Percentiles rank a stretch among this genome's conserved stretches.
Evolutionary conservation across 2,113 vertebrate species (phyloP).

Genomic region (Xyrauchen texanus): DNA sequence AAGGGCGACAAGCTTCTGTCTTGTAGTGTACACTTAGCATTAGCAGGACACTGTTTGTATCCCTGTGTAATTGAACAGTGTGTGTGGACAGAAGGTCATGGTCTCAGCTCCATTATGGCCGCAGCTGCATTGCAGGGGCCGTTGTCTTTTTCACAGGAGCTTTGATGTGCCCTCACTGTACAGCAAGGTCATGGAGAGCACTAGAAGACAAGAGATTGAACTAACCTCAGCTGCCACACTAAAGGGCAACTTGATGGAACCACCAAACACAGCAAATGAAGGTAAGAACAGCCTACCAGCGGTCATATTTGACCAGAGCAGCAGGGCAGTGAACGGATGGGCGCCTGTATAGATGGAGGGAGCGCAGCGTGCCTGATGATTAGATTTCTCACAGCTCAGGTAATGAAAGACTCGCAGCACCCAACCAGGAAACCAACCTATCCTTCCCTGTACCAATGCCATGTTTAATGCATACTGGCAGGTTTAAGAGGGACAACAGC

Average conservation of each 20-base stretch:
- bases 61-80: no score
- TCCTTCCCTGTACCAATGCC: neutral
- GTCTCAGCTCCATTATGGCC: neutral
- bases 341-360: neutral
- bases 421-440: neutral
- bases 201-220: neutral
- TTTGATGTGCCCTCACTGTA: conserved; percentile 1
- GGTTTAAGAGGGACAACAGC: conserved; percentile 16
- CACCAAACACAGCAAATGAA: conserved; percentile 3
- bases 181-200: conserved; percentile 31
- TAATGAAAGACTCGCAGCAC: conserved; percentile 36
- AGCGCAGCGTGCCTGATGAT: neutral
- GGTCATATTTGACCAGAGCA: neutral
- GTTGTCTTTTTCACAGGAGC: conserved; percentile 14
- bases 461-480: conserved; percentile 50
- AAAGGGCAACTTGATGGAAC: conserved; percentile 18
- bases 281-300: neutral
- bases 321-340: neutral
- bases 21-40: no score
- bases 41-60: no score
- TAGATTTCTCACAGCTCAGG: conserved; percentile 25
- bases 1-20: no score
- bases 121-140: conserved; percentile 17
- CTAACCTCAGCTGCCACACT: conserved; percentile 1
- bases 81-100: no score